A percentile compares a stretch with the other conserved stretches of the same genome.
Conservation (phyloP, 1,140 invertebrate species). For the Sinella curviseta region DNA sequence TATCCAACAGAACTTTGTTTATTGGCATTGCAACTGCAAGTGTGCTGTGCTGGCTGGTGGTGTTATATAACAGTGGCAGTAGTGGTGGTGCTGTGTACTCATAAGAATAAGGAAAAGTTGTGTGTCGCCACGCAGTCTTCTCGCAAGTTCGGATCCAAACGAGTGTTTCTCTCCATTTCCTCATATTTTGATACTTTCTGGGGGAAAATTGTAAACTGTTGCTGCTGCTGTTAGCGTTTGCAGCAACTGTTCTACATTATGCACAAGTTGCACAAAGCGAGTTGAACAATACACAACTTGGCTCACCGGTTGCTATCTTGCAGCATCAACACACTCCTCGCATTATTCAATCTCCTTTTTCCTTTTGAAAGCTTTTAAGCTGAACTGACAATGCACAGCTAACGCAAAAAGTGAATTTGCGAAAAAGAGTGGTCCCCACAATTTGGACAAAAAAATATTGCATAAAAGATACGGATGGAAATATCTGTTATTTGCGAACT, state of each 20-base stretch:
- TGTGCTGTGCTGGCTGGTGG: not conserved
- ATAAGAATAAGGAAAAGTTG: not conserved
- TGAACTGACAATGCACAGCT: no score
- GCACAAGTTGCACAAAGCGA: not conserved
- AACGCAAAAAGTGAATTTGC: no score
- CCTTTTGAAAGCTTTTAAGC: no score
- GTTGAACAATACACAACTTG: not conserved
- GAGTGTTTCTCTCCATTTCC: not conserved
- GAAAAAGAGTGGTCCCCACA: no score
- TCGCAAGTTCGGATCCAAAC: not conserved
- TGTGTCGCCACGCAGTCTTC: constrained; percentile 7
- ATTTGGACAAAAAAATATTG: no score
- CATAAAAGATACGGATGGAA: no score
- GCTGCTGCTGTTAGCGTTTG: not conserved
- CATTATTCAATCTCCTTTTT: no score
- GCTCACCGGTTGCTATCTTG: no score
- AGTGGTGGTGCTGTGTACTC: not conserved
- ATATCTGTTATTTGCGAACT: no score
- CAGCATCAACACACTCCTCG: no score
- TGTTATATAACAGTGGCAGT: not conserved
- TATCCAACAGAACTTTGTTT: not conserved
- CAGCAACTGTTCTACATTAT: not conserved
- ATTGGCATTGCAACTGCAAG: not conserved
- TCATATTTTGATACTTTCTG: not conserved
- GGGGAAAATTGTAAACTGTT: not conserved